Evolutionary conservation across 2,888 invertebrate genomes (phyloP).

Genomic region (Aleiodes testaceus): DNA sequence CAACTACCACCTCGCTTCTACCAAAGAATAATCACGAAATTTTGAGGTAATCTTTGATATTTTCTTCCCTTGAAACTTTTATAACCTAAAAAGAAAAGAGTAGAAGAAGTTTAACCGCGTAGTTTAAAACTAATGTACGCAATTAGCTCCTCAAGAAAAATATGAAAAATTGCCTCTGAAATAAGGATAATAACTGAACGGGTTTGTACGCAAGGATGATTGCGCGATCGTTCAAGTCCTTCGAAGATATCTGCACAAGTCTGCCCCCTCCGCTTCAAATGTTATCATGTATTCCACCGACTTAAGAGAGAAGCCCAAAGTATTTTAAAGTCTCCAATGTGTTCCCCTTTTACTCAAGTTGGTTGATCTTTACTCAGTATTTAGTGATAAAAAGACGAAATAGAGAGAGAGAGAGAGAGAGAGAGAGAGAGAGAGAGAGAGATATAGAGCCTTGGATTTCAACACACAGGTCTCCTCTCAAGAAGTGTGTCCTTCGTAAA

Average conservation of each 20-base stretch:
- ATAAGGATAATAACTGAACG: conserved; percentile 15
- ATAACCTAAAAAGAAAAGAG: no score
- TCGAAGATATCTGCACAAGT: background rate
- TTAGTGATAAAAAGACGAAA: no score
- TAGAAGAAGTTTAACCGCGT: no score
- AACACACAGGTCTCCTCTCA: background rate
- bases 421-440: no score
- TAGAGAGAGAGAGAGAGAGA: no score
- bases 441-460: conserved; percentile 23
- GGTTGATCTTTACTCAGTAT: conserved; percentile 29
- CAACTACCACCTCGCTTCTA: no score
- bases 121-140: background rate
- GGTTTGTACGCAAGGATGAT: conserved; percentile 30
- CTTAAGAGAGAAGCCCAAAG: conserved; percentile 6
- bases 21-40: no score
- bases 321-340: conserved; percentile 8
- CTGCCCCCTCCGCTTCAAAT: background rate
- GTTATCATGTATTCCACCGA: conserved; percentile 19
- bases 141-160: background rate
- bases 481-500: conserved; percentile 37
- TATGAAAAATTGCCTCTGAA: background rate
- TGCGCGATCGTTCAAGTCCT: conserved; percentile 30
- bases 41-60: no score
- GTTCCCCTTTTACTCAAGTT: conserved; percentile 28
- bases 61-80: no score